A percentile compares a stretch with the other conserved stretches of the same genome.
Evolutionary conservation across 2,797 vertebrate genomes (phyloP).

Genomic region (Neosilurus hyrtlii): DNA sequence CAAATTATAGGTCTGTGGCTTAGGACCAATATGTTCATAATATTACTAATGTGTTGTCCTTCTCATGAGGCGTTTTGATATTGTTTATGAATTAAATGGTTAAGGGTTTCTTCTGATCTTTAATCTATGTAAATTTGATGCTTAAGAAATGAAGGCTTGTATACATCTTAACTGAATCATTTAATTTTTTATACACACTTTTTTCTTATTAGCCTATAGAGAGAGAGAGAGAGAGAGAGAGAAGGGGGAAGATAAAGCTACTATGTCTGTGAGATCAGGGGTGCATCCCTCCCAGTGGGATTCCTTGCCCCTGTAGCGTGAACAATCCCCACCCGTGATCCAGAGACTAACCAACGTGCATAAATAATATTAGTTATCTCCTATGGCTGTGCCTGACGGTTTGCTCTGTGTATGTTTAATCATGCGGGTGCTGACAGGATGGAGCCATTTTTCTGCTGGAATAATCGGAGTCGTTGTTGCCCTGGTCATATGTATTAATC

Average conservation of each 20-base stretch:
- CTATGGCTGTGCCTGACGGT: constrained; percentile 69
- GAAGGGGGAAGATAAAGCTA: constrained; percentile 61
- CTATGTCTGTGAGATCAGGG: constrained; percentile 71
- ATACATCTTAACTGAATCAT: constrained; percentile 6
- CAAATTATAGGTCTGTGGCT: constrained; percentile 47
- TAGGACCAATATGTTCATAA: constrained; percentile 21
- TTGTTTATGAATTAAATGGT: constrained; percentile 1
- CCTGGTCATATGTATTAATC: constrained; percentile 81
- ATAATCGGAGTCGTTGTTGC: constrained; percentile 76
- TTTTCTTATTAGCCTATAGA: neutral
- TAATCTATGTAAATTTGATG: neutral
- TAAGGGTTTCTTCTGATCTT: neutral
- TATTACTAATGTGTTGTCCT: constrained; percentile 4
- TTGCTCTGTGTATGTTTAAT: constrained; percentile 72
- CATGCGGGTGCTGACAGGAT: constrained; percentile 69
- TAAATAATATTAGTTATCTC: constrained; percentile 81
- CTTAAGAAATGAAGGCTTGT: constrained; percentile 7
- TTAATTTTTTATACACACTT: constrained; percentile 19
- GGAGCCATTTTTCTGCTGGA: constrained; percentile 72
- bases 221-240: neutral
- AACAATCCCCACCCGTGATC: constrained; percentile 74
- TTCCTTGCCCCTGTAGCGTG: constrained; percentile 72
- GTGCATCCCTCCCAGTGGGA: constrained; percentile 68
- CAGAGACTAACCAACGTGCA: constrained; percentile 72
- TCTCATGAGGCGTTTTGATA: neutral